phyloP scores from a whole-genome alignment of 2,113 vertebrate genomes.

The Ariopsis seemanni region DNA sequence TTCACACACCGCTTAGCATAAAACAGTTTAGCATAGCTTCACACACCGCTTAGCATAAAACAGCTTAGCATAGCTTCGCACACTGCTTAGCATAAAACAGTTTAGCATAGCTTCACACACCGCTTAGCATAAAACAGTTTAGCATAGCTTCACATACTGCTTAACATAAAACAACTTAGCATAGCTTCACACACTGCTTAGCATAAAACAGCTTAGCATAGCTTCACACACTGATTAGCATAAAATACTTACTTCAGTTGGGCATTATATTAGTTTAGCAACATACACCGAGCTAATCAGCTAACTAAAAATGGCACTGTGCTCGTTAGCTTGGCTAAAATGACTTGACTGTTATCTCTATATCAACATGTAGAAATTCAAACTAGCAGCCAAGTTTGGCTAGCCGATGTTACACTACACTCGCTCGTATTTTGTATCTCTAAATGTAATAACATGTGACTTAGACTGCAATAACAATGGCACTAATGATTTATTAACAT shows the following conservation, averaged over 20 bases:
- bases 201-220: too few relatives aligned
- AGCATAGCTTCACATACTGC: too few relatives aligned
- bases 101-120: too few relatives aligned
- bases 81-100: too few relatives aligned
- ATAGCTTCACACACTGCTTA: too few relatives aligned
- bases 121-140: too few relatives aligned
- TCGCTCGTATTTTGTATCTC: not conserved
- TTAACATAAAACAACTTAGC: too few relatives aligned
- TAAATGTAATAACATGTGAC: not conserved
- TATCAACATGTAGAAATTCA: not conserved
- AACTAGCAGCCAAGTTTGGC: not conserved
- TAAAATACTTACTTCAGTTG: not conserved
- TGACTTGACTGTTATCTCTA: not conserved
- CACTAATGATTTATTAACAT: not conserved
- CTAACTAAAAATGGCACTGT: not conserved
- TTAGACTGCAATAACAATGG: not conserved
- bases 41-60: too few relatives aligned
- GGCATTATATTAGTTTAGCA: not conserved
- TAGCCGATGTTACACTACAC: not conserved
- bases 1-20: too few relatives aligned
- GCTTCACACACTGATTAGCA: not conserved
- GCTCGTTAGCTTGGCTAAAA: not conserved
- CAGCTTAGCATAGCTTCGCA: too few relatives aligned
- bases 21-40: too few relatives aligned
- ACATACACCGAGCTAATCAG: not conserved